Evolutionary conservation across 1,140 invertebrate genomes (phyloP).

Genomic region (Monomorium pharaonis): DNA sequence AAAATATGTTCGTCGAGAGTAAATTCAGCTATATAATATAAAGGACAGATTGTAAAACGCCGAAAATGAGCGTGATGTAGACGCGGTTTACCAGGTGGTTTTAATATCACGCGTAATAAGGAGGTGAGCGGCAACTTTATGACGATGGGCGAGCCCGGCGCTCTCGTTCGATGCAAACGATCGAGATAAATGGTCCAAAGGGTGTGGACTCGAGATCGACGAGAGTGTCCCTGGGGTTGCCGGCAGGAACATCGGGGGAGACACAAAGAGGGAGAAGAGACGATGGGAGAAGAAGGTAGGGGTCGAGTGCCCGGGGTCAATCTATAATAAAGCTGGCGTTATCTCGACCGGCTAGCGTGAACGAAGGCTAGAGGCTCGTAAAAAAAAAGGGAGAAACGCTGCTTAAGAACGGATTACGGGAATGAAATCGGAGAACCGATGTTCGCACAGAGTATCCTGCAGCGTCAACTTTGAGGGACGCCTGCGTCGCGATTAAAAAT

Average conservation of each 20-base stretch:
- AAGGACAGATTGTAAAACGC: neutral
- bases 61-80: neutral
- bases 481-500: constrained; percentile 35
- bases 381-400: constrained; percentile 82
- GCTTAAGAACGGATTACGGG: constrained; percentile 84
- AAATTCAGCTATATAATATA: neutral
- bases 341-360: constrained; percentile 81
- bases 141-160: constrained; percentile 31
- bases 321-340: constrained; percentile 84
- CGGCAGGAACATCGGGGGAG: constrained; percentile 62
- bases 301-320: constrained; percentile 82
- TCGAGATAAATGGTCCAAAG: constrained; percentile 81
- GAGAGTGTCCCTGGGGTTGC: constrained; percentile 63
- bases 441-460: constrained; percentile 53
- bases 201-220: constrained; percentile 64
- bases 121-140: constrained; percentile 21
- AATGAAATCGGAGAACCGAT: constrained; percentile 81
- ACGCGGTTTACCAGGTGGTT: neutral
- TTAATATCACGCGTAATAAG: constrained; percentile 60
- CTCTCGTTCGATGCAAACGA: constrained; percentile 80
- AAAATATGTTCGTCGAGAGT: neutral
- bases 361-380: constrained; percentile 80
- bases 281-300: constrained; percentile 67
- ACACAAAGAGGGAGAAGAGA: constrained; percentile 60
- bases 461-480: constrained; percentile 24